Evolutionary conservation across 2,888 invertebrate species (phyloP), one percentile per base, ranked within the genome.

Genomic region (Cinara cedri): DNA sequence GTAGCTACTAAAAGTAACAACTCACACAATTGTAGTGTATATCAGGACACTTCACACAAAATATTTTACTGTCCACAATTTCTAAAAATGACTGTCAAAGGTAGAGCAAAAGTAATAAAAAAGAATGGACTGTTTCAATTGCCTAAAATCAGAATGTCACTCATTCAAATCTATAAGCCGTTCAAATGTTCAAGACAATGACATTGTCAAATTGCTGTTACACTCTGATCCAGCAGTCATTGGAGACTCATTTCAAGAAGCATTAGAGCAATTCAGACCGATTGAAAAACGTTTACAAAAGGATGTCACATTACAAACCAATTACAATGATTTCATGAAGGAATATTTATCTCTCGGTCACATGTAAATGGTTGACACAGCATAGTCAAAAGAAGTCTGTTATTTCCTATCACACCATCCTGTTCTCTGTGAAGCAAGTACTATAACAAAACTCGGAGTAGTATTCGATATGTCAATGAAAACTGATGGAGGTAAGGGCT

Each of bases 401-500:
- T 34, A 62, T 62, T 34, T 62, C 16, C 13, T 34, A 62, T 34
- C 62, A 13, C 84, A 84, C 74, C 84, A 83, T 55, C 82, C 83
- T 0, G 83, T 85, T 1, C 54, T 84, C 3, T 78, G 83, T 34
- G 81, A 81, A 9, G 81, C 83, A 11, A 84, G 84, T 51, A 74
- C 72, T 9, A 84, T 84, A 8, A 83, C 83, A 1, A 83, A 84
- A 44, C 81, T 84, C 0, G 71, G 84, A 14, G 82, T 84, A 0
- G 83, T 84, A 14, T 83, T 83, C 65, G 82, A 84, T 78, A 83
- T 83, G 6, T 83, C 83, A 0, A 81, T 82, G 42, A 80, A 78
- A 21, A 81, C 82, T 10, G 75, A 42, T 21, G 82, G 83, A 46
- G 83, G 83, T 16, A 3, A 71, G 82, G 3, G 83, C 84, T 14